Percentiles rank a stretch among this genome's conserved stretches.
Evolutionary conservation across 1,140 invertebrate species (phyloP).

Genomic region (Platorchestia sp.): DNA sequence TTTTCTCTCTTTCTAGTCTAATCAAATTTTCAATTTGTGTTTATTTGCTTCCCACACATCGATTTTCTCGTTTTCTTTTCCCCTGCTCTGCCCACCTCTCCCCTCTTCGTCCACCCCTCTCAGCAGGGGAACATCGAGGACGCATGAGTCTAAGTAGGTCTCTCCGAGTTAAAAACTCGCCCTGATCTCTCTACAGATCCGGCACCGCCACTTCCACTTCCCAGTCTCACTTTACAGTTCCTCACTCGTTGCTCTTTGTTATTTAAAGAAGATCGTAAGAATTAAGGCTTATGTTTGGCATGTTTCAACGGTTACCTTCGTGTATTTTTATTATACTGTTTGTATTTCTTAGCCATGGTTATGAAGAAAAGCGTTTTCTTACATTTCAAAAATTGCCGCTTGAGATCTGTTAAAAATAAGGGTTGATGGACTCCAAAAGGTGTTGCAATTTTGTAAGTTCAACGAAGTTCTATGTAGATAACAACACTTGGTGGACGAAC

Average conservation of each 20-base stretch:
- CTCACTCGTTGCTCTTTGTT: not conserved
- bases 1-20: not conserved
- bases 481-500: too few species aligned
- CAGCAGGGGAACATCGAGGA: not conserved
- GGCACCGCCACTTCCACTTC: slow-evolving; percentile 3
- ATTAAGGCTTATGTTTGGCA: not conserved
- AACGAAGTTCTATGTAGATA: too few species aligned
- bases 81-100: not conserved
- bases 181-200: not conserved
- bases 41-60: not conserved
- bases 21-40: not conserved
- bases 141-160: not conserved
- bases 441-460: too few species aligned
- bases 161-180: not conserved
- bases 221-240: not conserved
- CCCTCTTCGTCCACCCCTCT: not conserved
- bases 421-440: too few species aligned
- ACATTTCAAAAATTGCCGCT: too few species aligned
- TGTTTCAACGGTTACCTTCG: not conserved
- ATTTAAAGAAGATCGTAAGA: not conserved
- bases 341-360: too few species aligned
- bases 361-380: too few species aligned
- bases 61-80: not conserved
- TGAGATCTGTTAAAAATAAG: too few species aligned
- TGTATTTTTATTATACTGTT: too few species aligned